Percentiles rank a stretch among this genome's conserved stretches.
These are phyloP conservation scores for Tipula confusa DNA, from an alignment of 2,888 invertebrate genomes.

Conservation along the genomic window DNA sequence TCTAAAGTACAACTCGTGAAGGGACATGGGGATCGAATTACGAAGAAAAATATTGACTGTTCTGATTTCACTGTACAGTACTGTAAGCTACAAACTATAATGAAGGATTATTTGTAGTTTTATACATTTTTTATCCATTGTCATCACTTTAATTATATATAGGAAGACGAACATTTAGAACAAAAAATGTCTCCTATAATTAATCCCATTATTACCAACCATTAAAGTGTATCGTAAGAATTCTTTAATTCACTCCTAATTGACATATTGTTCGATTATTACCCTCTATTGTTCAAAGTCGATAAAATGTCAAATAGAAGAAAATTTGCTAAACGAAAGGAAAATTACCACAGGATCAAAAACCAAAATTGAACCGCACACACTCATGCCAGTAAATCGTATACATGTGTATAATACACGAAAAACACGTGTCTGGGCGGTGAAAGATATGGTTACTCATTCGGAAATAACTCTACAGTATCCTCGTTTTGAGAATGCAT, in stretches of 20 bases:
- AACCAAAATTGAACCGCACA: not conserved
- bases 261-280: not conserved
- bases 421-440: not conserved
- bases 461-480: not conserved
- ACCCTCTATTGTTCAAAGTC: not conserved
- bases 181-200: not conserved
- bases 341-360: not conserved
- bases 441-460: not conserved
- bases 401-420: not conserved
- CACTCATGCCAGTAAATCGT: not conserved
- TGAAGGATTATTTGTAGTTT: not conserved
- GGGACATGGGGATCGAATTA: too few relatives aligned
- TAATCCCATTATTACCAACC: not conserved
- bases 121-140: not conserved
- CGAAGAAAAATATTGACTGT: too few relatives aligned
- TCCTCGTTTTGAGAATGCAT: not conserved
- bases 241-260: not conserved
- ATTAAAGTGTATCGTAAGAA: not conserved
- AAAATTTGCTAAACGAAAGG: too few relatives aligned
- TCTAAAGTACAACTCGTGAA: too few relatives aligned
- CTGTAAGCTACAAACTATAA: too few relatives aligned
- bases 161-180: not conserved
- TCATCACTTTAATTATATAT: not conserved
- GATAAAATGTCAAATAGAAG: too few relatives aligned
- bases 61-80: too few relatives aligned